A percentile compares a stretch with the other conserved stretches of the same genome.
Evolutionary conservation across 2,113 vertebrate genomes (phyloP).

Genomic region (Anhinga anhinga): DNA sequence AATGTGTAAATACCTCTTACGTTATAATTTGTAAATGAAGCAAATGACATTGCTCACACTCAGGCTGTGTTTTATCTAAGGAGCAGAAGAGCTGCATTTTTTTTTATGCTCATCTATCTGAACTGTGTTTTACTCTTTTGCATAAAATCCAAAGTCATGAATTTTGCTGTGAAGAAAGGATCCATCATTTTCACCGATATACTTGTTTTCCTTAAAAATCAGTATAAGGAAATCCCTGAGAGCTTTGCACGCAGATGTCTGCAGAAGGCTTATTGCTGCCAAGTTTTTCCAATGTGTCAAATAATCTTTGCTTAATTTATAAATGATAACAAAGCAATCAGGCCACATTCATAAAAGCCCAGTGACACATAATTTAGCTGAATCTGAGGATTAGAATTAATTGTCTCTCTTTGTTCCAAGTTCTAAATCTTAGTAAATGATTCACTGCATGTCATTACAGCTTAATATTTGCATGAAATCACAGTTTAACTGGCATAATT

Average conservation of each 20-base stretch:
- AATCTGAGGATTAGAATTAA: conserved; percentile 86
- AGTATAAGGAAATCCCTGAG: conserved; percentile 40
- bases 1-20: not conserved
- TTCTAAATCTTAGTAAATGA: conserved; percentile 88
- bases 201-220: conserved; percentile 43
- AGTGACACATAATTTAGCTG: conserved; percentile 78
- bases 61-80: not conserved
- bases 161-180: not conserved
- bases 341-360: conserved; percentile 77
- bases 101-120: not conserved
- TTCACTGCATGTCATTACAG: conserved; percentile 91
- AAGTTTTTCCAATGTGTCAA: conserved; percentile 53
- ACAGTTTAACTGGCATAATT: conserved; percentile 93
- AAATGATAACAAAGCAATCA: conserved; percentile 81
- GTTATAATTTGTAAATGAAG: not conserved
- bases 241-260: conserved; percentile 57
- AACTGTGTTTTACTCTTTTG: not conserved
- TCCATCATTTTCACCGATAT: conserved; percentile 1
- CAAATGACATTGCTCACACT: not conserved
- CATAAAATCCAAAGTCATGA: not conserved
- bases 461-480: conserved; percentile 98
- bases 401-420: conserved; percentile 86
- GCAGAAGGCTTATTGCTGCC: conserved; percentile 53
- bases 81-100: not conserved
- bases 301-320: conserved; percentile 77